These are phyloP conservation scores for Tupiocoris notatus DNA, from an alignment of 2,888 invertebrate genomes.

Conservation along the genomic window DNA sequence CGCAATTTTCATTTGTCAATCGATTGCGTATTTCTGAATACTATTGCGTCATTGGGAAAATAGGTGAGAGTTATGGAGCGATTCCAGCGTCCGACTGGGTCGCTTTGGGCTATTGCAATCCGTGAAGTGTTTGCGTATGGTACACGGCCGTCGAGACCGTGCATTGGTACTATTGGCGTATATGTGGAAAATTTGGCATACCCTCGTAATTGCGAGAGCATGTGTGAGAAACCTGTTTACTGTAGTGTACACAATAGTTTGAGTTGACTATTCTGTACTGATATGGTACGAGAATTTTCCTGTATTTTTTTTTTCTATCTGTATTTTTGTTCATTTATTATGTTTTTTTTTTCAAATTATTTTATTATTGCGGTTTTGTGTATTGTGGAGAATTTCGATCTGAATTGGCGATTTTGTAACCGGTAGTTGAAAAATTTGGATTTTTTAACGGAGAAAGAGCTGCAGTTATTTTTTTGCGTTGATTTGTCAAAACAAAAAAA, in stretches of 20 bases:
- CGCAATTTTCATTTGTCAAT: conserved; percentile 18
- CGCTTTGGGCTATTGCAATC: conserved; percentile 50
- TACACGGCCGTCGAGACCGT: conserved; percentile 46
- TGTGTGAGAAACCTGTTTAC: conserved; percentile 40
- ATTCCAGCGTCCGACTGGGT: conserved; percentile 47
- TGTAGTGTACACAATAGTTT: conserved; percentile 49
- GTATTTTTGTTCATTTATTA: too few species aligned
- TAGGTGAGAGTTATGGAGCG: conserved; percentile 47
- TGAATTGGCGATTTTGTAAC: conserved; percentile 26
- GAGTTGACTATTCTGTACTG: conserved; percentile 50
- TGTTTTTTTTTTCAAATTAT: too few species aligned
- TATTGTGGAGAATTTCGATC: conserved; percentile 41
- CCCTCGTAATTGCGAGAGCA: not conserved
- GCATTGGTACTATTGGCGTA: conserved; percentile 49
- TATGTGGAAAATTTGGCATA: conserved; percentile 49
- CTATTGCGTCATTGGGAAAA: conserved; percentile 50
- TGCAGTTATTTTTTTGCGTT: conserved; percentile 20
- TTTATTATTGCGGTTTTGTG: conserved; percentile 14
- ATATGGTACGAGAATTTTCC: conserved; percentile 44
- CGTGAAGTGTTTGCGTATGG: conserved; percentile 49
- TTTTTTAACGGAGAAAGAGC: conserved; percentile 18
- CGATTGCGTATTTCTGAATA: conserved; percentile 36
- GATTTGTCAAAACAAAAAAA: conserved; percentile 6
- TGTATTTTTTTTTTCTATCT: conserved; percentile 36
- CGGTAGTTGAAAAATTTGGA: not conserved